Evolutionary conservation across 2,888 invertebrate species (phyloP).

Genomic region (Lycophotia porphyrea): DNA sequence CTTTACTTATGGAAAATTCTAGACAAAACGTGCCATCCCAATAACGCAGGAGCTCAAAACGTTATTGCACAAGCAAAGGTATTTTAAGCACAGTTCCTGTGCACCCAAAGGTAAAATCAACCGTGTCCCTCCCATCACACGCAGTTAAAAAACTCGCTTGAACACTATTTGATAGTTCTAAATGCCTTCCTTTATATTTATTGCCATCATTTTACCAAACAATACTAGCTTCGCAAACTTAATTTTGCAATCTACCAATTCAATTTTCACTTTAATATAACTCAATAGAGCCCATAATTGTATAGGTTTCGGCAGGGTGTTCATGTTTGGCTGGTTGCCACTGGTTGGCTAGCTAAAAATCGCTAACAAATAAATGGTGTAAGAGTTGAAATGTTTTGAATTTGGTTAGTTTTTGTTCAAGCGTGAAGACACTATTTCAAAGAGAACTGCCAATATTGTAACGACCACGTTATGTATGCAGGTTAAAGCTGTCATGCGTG

Average conservation of each 20-base stretch:
- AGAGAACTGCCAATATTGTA: conserved; percentile 23
- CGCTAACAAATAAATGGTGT: conserved; percentile 81
- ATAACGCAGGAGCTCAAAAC: conserved; percentile 7
- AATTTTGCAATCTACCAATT: conserved; percentile 53
- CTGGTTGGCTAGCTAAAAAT: conserved; percentile 73
- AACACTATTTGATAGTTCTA: conserved; percentile 76
- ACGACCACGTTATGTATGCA: neutral
- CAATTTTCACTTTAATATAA: conserved; percentile 61
- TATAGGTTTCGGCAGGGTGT: conserved; percentile 51
- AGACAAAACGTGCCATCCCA: neutral
- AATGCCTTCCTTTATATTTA: conserved; percentile 84
- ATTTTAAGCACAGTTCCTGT: conserved; percentile 20
- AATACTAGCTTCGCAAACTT: conserved; percentile 76
- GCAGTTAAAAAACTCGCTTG: conserved; percentile 52
- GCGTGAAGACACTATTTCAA: conserved; percentile 42
- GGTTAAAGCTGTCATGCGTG: neutral
- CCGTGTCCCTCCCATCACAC: conserved; percentile 37
- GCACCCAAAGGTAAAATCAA: conserved; percentile 42
- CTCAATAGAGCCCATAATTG: conserved; percentile 68
- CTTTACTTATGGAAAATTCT: neutral
- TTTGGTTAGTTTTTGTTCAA: conserved; percentile 78
- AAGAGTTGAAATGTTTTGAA: conserved; percentile 80
- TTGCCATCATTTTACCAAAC: conserved; percentile 86
- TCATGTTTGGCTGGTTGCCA: conserved; percentile 83
- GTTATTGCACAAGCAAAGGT: conserved; percentile 4